Evolutionary conservation across 1,140 invertebrate species (phyloP).

Genomic region (Sycobia sp.): DNA sequence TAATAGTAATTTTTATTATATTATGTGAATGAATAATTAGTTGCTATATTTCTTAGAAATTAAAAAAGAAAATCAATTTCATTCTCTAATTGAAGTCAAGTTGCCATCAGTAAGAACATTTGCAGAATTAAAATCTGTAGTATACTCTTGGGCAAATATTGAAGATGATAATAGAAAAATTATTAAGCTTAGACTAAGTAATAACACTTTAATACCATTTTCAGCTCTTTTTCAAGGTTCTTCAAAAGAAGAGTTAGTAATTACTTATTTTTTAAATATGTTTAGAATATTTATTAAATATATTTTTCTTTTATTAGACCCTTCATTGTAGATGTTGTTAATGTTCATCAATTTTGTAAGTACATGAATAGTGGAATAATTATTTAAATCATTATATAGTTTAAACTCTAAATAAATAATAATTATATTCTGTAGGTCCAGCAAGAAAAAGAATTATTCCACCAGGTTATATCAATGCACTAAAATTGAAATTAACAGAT

Average conservation of each 20-base stretch:
- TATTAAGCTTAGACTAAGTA: constrained; percentile 50
- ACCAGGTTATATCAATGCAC: constrained; percentile 47
- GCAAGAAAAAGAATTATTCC: constrained; percentile 46
- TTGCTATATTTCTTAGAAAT: constrained; percentile 7
- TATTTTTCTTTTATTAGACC: constrained; percentile 40
- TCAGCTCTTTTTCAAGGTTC: constrained; percentile 48
- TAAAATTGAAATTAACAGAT: constrained; percentile 44
- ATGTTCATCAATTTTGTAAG: constrained; percentile 54
- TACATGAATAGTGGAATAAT: constrained; percentile 20
- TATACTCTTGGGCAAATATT: constrained; percentile 45
- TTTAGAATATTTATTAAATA: not conserved
- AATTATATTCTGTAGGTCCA: constrained; percentile 40
- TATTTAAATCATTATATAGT: not conserved
- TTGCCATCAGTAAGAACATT: constrained; percentile 43
- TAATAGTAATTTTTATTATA: constrained; percentile 30
- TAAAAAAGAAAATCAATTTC: constrained; percentile 20
- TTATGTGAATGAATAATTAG: constrained; percentile 1
- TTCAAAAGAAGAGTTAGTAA: constrained; percentile 46
- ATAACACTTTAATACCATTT: constrained; percentile 52
- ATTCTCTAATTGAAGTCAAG: constrained; percentile 40
- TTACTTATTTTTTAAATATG: not conserved
- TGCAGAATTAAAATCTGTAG: constrained; percentile 45
- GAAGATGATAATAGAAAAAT: constrained; percentile 47
- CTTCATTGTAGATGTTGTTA: constrained; percentile 51
- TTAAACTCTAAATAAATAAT: not conserved